These are phyloP conservation scores for Rhyacophila evoluta DNA, from an alignment of 2,888 invertebrate genomes.

Conservation along the genomic window DNA sequence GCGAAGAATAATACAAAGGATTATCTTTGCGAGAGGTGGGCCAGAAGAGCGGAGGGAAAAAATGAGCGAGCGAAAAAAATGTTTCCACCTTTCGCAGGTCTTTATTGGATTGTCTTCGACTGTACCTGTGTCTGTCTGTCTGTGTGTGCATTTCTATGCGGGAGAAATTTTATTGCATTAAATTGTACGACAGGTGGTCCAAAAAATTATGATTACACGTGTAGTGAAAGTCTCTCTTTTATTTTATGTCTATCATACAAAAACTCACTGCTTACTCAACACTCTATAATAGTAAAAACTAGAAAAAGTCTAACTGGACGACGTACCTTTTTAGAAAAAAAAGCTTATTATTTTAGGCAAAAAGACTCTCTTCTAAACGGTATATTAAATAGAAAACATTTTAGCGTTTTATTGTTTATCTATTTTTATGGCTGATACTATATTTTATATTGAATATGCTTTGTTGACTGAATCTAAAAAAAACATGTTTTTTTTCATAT, in stretches of 20 bases:
- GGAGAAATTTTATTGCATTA: slow-evolving; percentile 17
- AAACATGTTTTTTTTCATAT: too few relatives aligned
- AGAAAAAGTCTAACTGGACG: too few relatives aligned
- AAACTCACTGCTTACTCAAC: neutral
- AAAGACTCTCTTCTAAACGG: too few relatives aligned
- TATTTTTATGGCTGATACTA: too few relatives aligned
- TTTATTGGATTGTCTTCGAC: slow-evolving; percentile 42
- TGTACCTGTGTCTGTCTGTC: neutral
- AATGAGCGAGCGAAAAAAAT: slow-evolving; percentile 44
- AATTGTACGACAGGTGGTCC: neutral
- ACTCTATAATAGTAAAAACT: neutral
- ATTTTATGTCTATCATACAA: neutral
- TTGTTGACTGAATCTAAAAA: too few relatives aligned
- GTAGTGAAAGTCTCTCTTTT: neutral
- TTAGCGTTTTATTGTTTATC: too few relatives aligned
- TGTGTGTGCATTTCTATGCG: neutral
- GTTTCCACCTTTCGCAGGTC: slow-evolving; percentile 36
- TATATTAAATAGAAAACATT: too few relatives aligned
- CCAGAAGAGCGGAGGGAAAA: slow-evolving; percentile 35
- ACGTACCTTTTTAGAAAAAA: neutral
- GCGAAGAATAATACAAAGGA: slow-evolving; percentile 51
- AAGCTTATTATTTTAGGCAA: too few relatives aligned
- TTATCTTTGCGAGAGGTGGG: slow-evolving; percentile 36
- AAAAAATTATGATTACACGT: neutral
- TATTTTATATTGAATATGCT: too few relatives aligned